Percentiles rank a stretch among this genome's conserved stretches.
Conservation (phyloP, 2,113 vertebrate species). For the Piaya cayana region DNA sequence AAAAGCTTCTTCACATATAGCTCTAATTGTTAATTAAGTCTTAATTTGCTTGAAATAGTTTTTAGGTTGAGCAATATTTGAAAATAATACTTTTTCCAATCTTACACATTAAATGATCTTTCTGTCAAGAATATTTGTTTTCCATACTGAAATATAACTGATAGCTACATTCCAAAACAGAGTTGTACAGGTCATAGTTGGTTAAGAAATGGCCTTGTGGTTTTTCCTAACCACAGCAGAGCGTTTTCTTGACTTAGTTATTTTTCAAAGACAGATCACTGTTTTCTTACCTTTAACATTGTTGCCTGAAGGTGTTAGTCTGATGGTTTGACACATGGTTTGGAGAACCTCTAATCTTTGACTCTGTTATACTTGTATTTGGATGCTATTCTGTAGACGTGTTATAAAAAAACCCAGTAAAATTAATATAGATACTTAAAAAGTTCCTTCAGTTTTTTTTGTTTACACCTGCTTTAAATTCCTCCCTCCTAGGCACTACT, state of each 20-base stretch:
- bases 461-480: background rate
- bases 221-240: background rate
- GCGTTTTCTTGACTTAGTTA: conserved; percentile 12
- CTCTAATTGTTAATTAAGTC: background rate
- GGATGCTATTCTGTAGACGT: background rate
- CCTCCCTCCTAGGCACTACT: background rate
- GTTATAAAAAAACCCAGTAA: background rate
- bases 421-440: background rate
- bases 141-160: background rate
- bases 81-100: background rate
- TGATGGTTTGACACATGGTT: background rate
- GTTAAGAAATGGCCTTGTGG: background rate
- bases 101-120: background rate
- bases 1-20: background rate
- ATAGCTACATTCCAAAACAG: background rate
- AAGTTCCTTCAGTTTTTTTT: background rate
- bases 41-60: background rate
- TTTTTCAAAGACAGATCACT: background rate
- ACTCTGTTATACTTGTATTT: background rate
- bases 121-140: background rate
- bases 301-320: background rate
- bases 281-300: background rate
- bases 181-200: background rate
- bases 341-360: background rate
- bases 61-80: background rate